These are phyloP conservation scores for Noctua fimbriata DNA, from an alignment of 2,888 invertebrate genomes.

Conservation along the genomic window DNA sequence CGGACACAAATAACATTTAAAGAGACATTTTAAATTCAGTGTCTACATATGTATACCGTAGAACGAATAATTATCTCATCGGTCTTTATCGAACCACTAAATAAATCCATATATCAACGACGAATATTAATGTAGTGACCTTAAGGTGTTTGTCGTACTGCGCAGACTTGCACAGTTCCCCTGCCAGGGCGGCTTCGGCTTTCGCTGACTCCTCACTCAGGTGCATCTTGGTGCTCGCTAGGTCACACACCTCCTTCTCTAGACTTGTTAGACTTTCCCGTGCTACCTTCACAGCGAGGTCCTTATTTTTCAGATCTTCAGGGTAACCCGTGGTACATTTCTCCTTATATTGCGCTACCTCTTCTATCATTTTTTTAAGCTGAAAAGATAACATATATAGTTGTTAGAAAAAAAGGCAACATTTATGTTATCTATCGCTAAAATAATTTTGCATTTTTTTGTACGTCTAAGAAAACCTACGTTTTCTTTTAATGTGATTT, in stretches of 20 bases:
- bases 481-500: too few species aligned
- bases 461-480: neutral
- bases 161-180: constrained; percentile 75
- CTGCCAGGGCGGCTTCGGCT: constrained; percentile 74
- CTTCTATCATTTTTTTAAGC: constrained; percentile 77
- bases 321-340: constrained; percentile 67
- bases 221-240: constrained; percentile 73
- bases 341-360: constrained; percentile 76
- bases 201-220: constrained; percentile 75
- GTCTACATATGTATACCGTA: neutral
- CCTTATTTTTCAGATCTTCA: constrained; percentile 68
- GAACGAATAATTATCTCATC: constrained; percentile 9
- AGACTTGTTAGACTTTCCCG: constrained; percentile 66
- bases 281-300: constrained; percentile 70
- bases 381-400: constrained; percentile 63
- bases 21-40: neutral
- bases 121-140: constrained; percentile 65
- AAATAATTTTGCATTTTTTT: neutral
- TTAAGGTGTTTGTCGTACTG: constrained; percentile 82
- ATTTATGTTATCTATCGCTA: neutral
- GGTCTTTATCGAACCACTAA: neutral
- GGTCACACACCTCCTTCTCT: constrained; percentile 76
- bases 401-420: neutral
- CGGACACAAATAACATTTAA: neutral
- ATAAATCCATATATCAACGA: constrained; percentile 1